phyloP scores from a whole-genome alignment of 2,113 vertebrate species.

The Cynoglossus semilaevis region DNA sequence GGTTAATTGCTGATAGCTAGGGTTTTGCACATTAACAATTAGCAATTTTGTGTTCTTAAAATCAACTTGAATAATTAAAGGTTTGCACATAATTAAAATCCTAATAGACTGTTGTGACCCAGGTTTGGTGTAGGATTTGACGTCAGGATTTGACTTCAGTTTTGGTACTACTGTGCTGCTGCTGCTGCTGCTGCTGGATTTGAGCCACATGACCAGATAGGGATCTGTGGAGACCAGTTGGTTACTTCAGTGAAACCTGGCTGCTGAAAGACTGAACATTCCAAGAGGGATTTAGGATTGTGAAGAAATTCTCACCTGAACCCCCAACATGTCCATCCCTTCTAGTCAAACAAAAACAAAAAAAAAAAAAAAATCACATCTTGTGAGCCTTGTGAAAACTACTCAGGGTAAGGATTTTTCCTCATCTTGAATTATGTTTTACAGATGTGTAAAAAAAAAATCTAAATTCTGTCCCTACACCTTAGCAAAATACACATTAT shows the following conservation, averaged over 20 bases:
- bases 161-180: constrained; percentile 8
- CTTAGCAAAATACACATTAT: no score
- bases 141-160: constrained; percentile 37
- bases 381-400: background rate
- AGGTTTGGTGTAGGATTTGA: constrained; percentile 46
- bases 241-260: constrained; percentile 32
- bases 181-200: no score
- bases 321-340: constrained; percentile 16
- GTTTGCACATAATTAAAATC: no score
- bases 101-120: constrained; percentile 33
- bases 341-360: constrained; percentile 14
- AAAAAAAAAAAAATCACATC: constrained; percentile 8
- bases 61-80: no score
- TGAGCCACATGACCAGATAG: constrained; percentile 49
- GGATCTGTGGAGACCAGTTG: constrained; percentile 46
- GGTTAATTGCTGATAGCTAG: background rate
- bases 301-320: constrained; percentile 50
- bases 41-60: no score
- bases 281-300: constrained; percentile 62
- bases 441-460: no score
- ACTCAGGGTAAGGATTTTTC: background rate
- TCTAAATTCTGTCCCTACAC: no score
- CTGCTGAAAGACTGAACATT: constrained; percentile 66
- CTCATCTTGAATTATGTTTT: background rate
- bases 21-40: no score